Conservation (phyloP, 2,797 vertebrate species). For the Falco cherrug region DNA sequence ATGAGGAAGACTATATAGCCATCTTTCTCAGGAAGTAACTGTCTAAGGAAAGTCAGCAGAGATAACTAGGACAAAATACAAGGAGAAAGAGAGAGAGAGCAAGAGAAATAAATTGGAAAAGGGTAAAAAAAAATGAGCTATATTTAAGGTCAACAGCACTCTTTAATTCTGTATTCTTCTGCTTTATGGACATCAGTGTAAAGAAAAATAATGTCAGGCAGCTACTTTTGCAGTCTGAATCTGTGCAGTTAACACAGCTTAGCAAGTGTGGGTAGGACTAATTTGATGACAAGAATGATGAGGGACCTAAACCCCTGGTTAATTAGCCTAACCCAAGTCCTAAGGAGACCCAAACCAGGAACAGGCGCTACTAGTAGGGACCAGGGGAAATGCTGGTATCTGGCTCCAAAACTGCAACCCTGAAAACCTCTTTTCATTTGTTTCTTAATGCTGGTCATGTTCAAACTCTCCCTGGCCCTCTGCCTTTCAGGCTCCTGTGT, state of each 20-base stretch:
- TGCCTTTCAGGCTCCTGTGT: neutral
- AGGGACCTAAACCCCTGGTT: neutral
- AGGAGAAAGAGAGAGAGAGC: neutral
- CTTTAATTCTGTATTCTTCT: neutral
- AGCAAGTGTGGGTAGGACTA: neutral
- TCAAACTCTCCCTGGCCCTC: neutral
- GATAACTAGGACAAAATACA: neutral
- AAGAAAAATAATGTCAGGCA: neutral
- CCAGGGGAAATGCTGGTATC: neutral
- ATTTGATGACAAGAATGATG: neutral
- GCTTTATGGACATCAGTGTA: neutral
- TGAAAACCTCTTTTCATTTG: neutral
- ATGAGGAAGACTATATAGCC: neutral
- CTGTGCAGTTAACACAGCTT: neutral
- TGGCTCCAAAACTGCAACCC: neutral
- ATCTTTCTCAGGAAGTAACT: neutral
- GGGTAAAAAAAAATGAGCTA: neutral
- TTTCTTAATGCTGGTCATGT: neutral
- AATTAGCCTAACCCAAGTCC: neutral
- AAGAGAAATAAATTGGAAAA: neutral
- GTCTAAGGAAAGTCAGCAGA: neutral
- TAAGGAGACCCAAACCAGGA: neutral
- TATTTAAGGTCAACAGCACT: neutral
- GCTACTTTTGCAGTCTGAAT: neutral
- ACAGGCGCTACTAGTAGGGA: neutral